A percentile compares a stretch with the other conserved stretches of the same genome.
These are phyloP conservation scores for Hymenochirus boettgeri DNA, from an alignment of 2,113 vertebrate species.

Conservation along the genomic window DNA sequence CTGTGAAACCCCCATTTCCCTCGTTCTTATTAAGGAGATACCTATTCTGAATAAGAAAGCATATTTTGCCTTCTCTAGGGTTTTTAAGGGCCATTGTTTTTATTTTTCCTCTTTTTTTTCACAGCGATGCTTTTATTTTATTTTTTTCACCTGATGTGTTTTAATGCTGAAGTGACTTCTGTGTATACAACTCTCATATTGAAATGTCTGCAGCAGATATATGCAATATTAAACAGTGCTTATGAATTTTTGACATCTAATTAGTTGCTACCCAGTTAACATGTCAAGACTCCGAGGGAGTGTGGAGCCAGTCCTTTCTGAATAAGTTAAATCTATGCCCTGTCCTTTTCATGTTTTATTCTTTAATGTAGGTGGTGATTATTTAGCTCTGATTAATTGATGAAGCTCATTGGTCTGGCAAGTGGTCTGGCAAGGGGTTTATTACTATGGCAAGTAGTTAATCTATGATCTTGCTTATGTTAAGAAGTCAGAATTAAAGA, in stretches of 20 bases:
- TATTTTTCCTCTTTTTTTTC: constrained; percentile 51
- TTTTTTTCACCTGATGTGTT: constrained; percentile 72
- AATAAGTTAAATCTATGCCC: constrained; percentile 82
- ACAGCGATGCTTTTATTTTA: constrained; percentile 71
- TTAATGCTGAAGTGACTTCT: constrained; percentile 82
- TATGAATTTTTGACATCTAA: constrained; percentile 99
- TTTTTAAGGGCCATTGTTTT: constrained; percentile 79
- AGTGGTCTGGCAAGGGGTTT: constrained; percentile 69
- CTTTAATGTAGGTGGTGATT: constrained; percentile 96
- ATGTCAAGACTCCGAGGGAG: constrained; percentile 88
- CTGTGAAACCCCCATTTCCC: constrained; percentile 61
- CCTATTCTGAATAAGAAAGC: constrained; percentile 78
- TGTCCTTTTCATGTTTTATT: constrained; percentile 89
- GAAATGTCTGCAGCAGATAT: constrained; percentile 95
- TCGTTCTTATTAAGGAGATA: constrained; percentile 80
- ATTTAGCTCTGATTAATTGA: constrained; percentile 97
- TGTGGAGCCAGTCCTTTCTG: constrained; percentile 84
- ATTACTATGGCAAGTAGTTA: constrained; percentile 62
- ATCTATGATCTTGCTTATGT: not conserved
- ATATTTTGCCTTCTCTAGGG: constrained; percentile 77
- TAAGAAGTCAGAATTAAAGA: not conserved
- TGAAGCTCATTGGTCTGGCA: constrained; percentile 78
- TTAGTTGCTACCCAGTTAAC: constrained; percentile 97
- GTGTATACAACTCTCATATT: constrained; percentile 96
- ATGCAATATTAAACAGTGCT: constrained; percentile 99